Base-by-base conservation (phyloP, 2,888 invertebrate genomes). In the Acanthoscelides obtectus region DNA sequence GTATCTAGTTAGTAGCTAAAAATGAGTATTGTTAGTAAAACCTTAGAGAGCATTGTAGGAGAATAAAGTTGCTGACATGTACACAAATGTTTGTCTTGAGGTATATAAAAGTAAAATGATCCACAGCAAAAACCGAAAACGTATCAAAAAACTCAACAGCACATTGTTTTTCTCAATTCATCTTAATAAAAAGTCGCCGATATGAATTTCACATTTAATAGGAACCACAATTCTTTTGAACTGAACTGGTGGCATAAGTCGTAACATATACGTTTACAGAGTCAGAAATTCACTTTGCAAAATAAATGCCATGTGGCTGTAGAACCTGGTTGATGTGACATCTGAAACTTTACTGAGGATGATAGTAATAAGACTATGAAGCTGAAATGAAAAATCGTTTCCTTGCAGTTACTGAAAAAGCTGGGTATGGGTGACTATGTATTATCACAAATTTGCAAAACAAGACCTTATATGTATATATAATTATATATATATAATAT, bases 151-250 rank as follows among this genome's bases (percentile, higher is more conserved):
- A 75, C 78, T 74, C 71, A 72, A 72, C 71, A 72, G 68, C 72
- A 70, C 74, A 72, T 74, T 77, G 77, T 77, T 75, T 75, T 66
- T 66, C 66, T 66, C 22, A 73, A 67, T 74, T 77, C 76, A 76
- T 76, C 75, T 76, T 73, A 78, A 79, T 78, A 80, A 81, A 80
- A 82, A 82, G 20, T 69, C 21, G 22, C 72, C 83, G 86, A 86
- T 86, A 85, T 85, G 85, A 85, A 85, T 84, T 83, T 66, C 22
- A 21, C 22, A 81, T 81, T 83, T 83, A 76, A 73, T 86, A 86
- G 86, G 85, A 85, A 85, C 84, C 83, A 83, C 83, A 83, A 81
- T 83, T 80, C 45, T 45, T 6, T 69, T 80, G 78, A 78, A 79
- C 78, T 12, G 22, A 20, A 66, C 66, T 20, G 21, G 66, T 21